Evolutionary conservation across 2,797 vertebrate genomes (phyloP), one percentile per base, ranked within the genome.

Genomic region (Lagodon rhomboides): DNA sequence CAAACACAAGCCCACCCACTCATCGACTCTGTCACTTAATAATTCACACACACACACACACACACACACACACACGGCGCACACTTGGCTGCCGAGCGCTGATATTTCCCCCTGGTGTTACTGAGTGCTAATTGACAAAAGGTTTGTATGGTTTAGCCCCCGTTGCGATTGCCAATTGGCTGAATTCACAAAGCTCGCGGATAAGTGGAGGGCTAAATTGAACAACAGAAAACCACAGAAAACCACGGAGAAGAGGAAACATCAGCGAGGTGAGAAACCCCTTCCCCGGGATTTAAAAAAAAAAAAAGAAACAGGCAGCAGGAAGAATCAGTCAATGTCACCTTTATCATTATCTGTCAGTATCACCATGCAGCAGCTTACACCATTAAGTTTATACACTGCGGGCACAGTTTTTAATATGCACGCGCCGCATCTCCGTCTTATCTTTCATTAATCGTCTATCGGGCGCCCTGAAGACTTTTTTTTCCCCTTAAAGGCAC

Each of bases 81-180:
- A 85, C 71, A 77, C 59, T 73, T 49, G 68, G 67, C 82, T 76
- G 79, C 76, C 60, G 30, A 70, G 53, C 51, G 1, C 49, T 72
- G 70, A 59, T 80, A 75, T 80, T 84, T 83, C 72, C 79, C 84
- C 61, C 73, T 65, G 71, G 80, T 85, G 82, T 87, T 71, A 50
- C 77, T 66, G 59, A 74, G 72, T 15, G 34, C 74, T 89, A 85
- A 85, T 90, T 88, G 90, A 90, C 83, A 83, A 82, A 80, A 82
- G 69, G 85, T 83, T 85, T 84, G 84, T 85, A 44, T 69, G 77
- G 63, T 91, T 87, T 62, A 84, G 80, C 78, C 73, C 66, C 64
- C 79, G 80, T 56, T 75, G 69, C 50, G 66, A 54, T 56, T 86
- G 86, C 86, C 90, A 92, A 44, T 69, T 84, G 89, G 76, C 75